phyloP scores from a whole-genome alignment of 2,797 vertebrate genomes.

The Alca torda region DNA sequence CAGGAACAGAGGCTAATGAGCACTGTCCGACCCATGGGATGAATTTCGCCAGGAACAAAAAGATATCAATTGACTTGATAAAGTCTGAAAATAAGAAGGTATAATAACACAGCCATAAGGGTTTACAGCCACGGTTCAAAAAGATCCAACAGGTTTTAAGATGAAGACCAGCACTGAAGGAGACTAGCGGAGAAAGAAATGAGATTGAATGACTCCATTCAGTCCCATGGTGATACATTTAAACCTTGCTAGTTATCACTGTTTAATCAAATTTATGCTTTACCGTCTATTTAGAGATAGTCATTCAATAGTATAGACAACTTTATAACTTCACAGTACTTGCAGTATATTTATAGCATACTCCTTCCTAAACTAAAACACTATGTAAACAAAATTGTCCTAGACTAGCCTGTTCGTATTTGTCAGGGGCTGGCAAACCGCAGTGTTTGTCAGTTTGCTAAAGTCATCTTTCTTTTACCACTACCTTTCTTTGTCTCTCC shows the following conservation, averaged over 20 bases:
- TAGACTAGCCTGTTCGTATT: background rate
- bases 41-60: background rate
- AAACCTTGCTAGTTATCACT: background rate
- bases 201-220: rapidly evolving
- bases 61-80: background rate
- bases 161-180: background rate
- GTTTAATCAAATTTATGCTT: background rate
- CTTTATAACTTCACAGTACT: constrained; percentile 14
- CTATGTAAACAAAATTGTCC: constrained; percentile 26
- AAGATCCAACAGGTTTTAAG: background rate
- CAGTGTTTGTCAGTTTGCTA: constrained; percentile 35
- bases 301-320: background rate
- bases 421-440: constrained; percentile 46
- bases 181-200: background rate
- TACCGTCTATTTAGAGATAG: background rate
- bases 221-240: background rate
- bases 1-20: background rate
- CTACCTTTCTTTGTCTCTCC: constrained; percentile 33
- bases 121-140: background rate
- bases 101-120: background rate
- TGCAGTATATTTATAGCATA: constrained; percentile 35
- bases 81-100: background rate
- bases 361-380: constrained; percentile 15
- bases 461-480: constrained; percentile 33
- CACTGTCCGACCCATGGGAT: background rate